Evolutionary conservation across 2,113 vertebrate genomes (phyloP).

Genomic region (Diadophis punctatus): DNA sequence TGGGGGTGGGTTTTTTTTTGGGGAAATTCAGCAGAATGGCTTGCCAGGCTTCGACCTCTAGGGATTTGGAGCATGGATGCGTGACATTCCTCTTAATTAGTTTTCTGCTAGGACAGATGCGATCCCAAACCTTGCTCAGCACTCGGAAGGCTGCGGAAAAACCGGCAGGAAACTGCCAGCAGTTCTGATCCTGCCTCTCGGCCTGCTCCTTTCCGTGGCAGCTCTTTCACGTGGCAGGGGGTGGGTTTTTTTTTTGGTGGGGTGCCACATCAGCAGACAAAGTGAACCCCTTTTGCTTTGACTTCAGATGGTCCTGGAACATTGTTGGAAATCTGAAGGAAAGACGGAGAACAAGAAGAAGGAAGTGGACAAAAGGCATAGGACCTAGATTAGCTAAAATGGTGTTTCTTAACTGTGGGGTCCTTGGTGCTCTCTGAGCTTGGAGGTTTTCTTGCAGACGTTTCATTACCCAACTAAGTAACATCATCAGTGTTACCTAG

Average conservation of each 20-base stretch:
- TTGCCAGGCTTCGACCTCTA: conserved; percentile 42
- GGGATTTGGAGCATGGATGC: conserved; percentile 49
- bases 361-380: not conserved
- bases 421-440: no score
- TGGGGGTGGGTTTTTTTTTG: not conserved
- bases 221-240: not conserved
- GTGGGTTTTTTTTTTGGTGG: not conserved
- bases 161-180: not conserved
- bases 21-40: not conserved
- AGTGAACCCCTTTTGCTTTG: not conserved
- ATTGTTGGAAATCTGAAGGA: not conserved
- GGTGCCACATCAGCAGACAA: not conserved
- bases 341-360: not conserved
- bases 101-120: not conserved
- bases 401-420: not conserved
- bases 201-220: not conserved
- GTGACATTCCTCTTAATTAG: conserved; percentile 65
- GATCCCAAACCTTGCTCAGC: not conserved
- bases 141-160: not conserved
- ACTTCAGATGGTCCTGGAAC: not conserved
- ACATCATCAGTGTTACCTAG: no score
- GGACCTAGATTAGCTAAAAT: not conserved
- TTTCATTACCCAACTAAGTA: no score
- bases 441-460: no score
- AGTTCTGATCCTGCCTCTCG: not conserved